Conservation (phyloP, 2,888 invertebrate species). For the Diarsia mendica region DNA sequence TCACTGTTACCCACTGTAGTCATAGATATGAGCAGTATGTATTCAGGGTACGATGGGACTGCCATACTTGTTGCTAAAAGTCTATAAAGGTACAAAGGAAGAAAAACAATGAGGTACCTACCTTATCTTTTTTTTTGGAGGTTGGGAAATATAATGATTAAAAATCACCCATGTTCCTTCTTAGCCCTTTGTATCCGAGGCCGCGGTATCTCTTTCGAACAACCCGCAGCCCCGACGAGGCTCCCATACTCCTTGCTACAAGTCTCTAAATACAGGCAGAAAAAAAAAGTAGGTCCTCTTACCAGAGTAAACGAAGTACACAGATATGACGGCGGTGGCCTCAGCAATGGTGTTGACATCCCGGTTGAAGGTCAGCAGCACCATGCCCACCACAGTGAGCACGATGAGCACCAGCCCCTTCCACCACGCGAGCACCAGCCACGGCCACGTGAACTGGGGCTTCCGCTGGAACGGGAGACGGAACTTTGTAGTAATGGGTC, state of each 20-base stretch:
- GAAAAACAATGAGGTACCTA: too few relatives aligned
- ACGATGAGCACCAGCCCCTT: constrained; percentile 71
- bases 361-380: constrained; percentile 70
- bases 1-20: not conserved
- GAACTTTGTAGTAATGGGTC: too few relatives aligned
- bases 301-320: constrained; percentile 80
- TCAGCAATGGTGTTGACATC: constrained; percentile 68
- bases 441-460: constrained; percentile 77
- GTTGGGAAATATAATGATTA: too few relatives aligned
- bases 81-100: too few relatives aligned
- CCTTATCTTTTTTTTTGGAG: too few relatives aligned
- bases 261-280: too few relatives aligned
- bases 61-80: too few relatives aligned
- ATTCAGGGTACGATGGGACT: not conserved
- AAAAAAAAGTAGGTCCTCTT: not conserved
- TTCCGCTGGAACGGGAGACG: constrained; percentile 72
- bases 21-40: not conserved
- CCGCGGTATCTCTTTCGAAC: too few relatives aligned
- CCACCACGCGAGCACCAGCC: constrained; percentile 77
- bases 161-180: too few relatives aligned
- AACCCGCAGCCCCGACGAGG: too few relatives aligned
- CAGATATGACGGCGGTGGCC: constrained; percentile 77
- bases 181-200: too few relatives aligned
- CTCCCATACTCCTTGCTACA: too few relatives aligned
- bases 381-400: constrained; percentile 73